Evolutionary conservation across 2,888 invertebrate genomes (phyloP).

Genomic region (Sussaba pulchella): DNA sequence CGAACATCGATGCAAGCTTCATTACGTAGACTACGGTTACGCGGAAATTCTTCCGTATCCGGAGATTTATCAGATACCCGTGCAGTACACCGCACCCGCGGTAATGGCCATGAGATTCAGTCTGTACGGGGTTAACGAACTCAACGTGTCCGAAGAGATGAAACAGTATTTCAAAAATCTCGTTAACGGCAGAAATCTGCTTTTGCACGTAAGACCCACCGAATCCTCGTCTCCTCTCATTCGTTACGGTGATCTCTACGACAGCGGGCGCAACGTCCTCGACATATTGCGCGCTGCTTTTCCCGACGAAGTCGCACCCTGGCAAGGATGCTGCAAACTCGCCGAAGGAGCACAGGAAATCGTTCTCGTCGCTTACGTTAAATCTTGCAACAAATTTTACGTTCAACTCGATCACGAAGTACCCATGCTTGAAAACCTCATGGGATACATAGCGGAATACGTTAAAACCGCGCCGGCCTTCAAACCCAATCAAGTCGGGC

Average conservation of each 20-base stretch:
- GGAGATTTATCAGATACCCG: slow-evolving; percentile 91
- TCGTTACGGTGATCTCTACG: slow-evolving; percentile 90
- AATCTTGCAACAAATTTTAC: slow-evolving; percentile 90
- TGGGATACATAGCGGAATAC: slow-evolving; percentile 88
- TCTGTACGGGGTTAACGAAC: slow-evolving; percentile 88
- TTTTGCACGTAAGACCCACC: slow-evolving; percentile 88
- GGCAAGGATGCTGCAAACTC: slow-evolving; percentile 69
- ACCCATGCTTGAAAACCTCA: slow-evolving; percentile 87
- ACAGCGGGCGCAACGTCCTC: slow-evolving; percentile 86
- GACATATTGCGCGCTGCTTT: slow-evolving; percentile 85
- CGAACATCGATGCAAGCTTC: slow-evolving; percentile 90
- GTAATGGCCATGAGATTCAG: slow-evolving; percentile 92
- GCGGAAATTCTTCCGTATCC: slow-evolving; percentile 90
- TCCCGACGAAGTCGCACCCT: slow-evolving; percentile 68
- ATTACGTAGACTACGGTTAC: slow-evolving; percentile 93
- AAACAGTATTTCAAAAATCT: slow-evolving; percentile 90
- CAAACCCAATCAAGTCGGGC: slow-evolving; percentile 84
- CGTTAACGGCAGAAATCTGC: slow-evolving; percentile 87
- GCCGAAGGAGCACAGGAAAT: slow-evolving; percentile 69
- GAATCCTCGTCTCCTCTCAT: slow-evolving; percentile 90
- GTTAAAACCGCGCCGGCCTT: slow-evolving; percentile 85
- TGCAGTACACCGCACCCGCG: slow-evolving; percentile 89
- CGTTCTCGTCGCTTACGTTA: slow-evolving; percentile 87
- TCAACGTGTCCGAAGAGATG: slow-evolving; percentile 86
- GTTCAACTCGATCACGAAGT: slow-evolving; percentile 89